Conservation (phyloP, 2,113 vertebrate genomes). For the Spermophilus dauricus region DNA sequence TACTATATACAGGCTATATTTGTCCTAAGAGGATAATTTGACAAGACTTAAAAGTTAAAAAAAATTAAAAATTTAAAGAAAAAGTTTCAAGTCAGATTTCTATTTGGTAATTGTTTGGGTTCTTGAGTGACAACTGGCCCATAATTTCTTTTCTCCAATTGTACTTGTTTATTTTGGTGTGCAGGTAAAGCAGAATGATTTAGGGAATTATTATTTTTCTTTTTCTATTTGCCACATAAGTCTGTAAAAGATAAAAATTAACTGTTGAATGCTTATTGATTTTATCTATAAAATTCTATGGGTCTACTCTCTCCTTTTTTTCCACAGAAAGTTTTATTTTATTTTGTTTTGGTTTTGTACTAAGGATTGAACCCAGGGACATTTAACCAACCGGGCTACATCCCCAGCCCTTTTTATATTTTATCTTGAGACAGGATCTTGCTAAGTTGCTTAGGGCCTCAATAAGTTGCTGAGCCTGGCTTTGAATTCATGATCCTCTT, state of each 20-base stretch:
- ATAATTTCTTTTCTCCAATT: conserved; percentile 29
- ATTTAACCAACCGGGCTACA: too few species aligned
- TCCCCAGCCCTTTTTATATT: too few species aligned
- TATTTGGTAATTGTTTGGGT: conserved; percentile 8
- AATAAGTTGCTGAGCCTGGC: too few species aligned
- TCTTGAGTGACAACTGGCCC: not conserved
- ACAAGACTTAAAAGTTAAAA: not conserved
- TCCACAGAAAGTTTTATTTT: not conserved
- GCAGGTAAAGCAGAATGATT: not conserved
- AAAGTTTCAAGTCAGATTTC: not conserved
- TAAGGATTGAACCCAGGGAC: too few species aligned
- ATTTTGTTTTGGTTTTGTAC: not conserved
- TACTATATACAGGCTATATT: not conserved
- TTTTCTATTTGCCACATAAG: not conserved
- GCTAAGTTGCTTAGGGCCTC: too few species aligned
- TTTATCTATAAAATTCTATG: conserved; percentile 33
- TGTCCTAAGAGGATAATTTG: not conserved
- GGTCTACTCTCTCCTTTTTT: not conserved
- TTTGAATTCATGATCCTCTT: too few species aligned
- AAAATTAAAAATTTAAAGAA: too few species aligned
- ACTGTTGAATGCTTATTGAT: conserved; percentile 8
- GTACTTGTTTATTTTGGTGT: not conserved
- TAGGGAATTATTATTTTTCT: not conserved
- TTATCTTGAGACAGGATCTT: too few species aligned
- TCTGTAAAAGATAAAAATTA: not conserved